Base-by-base conservation (phyloP, 1,140 invertebrate genomes). In the Drosophila lowei region DNA sequence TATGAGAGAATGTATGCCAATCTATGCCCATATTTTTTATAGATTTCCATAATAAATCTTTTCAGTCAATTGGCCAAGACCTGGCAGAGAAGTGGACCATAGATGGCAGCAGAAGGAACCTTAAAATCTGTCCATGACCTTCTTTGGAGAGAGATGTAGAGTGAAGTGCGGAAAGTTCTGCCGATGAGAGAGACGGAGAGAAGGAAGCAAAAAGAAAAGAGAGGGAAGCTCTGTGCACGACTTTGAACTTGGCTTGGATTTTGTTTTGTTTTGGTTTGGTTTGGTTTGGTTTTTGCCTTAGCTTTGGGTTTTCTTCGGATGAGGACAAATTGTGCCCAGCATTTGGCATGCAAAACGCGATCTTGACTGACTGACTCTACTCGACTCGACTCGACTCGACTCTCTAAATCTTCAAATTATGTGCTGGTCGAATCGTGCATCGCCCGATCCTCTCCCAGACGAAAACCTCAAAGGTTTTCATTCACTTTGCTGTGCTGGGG, bases 1-100 rank as follows among this genome's bases (percentile, higher is more conserved):
- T 48, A 61, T 57, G 50, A 23, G 70, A 53, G 21, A 72, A 68
- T 73, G 53, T 79, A 65, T 73, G 78, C 66, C 78, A 80, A 77
- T 80, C 70, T 72, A 67, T 79, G 72, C 43, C 59, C 81, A 86
- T 88, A 88, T 86, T 79, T 86, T 64, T 83, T 78, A 85, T 88
- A 85, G 74, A 88, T 79, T 86, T 86, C 79, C 77, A 86, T 86
- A 86, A 86, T 86, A 86, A 86, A 86, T 86, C 83, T 86, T 28
- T 60, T 57, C 71, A 72, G 78, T 67, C 77, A 78, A 86, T 88
- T 88, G 77, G 73, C 77, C 68, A 81, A 66, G 53, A 68, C 54
- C 52, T 49, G 73, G 55, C 66, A 52, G 58, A 18, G 58, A 18
- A 57, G 34, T 11, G 16, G 8, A 49, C 28, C 23, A 23, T 13